Conservation (phyloP, 1,140 invertebrate species). For the Laupala kohalensis region DNA sequence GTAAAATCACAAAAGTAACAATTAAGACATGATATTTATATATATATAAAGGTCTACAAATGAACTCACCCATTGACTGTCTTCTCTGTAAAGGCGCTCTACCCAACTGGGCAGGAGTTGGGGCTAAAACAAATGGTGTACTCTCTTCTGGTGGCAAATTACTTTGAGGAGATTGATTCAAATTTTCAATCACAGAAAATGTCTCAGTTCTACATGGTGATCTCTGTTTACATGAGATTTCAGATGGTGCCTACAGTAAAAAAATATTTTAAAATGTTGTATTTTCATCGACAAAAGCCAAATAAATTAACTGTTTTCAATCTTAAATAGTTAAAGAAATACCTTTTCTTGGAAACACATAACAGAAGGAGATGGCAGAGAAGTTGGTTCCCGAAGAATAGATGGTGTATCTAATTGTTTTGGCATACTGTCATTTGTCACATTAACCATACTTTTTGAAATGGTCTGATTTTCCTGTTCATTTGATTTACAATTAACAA, state of each 20-base stretch:
- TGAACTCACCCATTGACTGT: conserved; percentile 52
- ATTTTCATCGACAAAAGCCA: background rate
- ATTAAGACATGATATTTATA: background rate
- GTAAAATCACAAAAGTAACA: background rate
- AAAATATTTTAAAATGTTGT: background rate
- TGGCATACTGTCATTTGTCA: background rate
- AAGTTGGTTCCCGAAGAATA: background rate
- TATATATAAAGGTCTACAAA: background rate
- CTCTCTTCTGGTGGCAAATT: conserved; percentile 24
- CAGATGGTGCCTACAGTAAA: background rate
- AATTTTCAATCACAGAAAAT: conserved; percentile 6
- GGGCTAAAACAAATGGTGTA: conserved; percentile 67
- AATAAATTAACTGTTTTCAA: too few species aligned
- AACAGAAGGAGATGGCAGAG: background rate
- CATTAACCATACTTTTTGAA: background rate
- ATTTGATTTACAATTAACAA: background rate
- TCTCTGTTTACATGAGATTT: background rate
- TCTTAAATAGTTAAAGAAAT: too few species aligned
- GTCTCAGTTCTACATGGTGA: conserved; percentile 4
- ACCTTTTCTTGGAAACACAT: background rate
- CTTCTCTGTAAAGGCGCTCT: conserved; percentile 72
- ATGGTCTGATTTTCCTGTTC: background rate
- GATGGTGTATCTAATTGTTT: background rate
- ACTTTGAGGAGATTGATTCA: background rate
- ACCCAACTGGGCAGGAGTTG: conserved; percentile 83